Percentiles rank a stretch among this genome's conserved stretches.
Conservation (phyloP, 2,113 vertebrate genomes). For the Elgaria multicarinata region DNA sequence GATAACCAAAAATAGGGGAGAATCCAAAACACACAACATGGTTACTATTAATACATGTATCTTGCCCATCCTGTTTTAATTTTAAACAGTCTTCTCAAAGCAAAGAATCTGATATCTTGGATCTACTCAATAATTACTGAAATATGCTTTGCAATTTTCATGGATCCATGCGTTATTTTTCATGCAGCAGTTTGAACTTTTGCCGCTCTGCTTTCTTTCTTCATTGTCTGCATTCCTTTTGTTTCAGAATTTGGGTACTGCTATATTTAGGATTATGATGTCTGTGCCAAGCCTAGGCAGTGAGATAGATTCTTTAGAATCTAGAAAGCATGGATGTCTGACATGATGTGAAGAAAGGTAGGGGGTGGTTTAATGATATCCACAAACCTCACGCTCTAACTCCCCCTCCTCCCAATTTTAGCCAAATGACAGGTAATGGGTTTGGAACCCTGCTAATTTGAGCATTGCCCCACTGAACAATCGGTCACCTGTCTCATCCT, state of each 20-base stretch:
- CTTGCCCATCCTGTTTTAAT: not conserved
- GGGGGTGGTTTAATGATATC: not conserved
- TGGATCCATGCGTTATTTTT: not conserved
- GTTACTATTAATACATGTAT: not conserved
- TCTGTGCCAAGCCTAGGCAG: not conserved
- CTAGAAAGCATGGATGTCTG: no score
- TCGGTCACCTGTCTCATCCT: no score
- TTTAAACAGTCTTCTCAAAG: not conserved
- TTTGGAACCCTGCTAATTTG: not conserved
- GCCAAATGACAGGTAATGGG: not conserved
- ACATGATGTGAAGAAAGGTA: not conserved
- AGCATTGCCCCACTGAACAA: no score
- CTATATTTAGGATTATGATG: not conserved
- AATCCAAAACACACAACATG: not conserved
- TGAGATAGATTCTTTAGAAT: not conserved
- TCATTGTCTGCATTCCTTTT: not conserved
- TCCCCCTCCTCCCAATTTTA: not conserved
- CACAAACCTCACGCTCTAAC: not conserved
- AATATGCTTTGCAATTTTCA: no score
- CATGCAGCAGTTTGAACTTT: not conserved
- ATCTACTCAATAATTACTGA: not conserved
- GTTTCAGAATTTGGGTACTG: not conserved
- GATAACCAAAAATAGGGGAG: not conserved
- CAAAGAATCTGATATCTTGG: not conserved
- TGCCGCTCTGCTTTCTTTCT: not conserved